Percentiles rank a stretch among this genome's conserved stretches.
phyloP scores from a whole-genome alignment of 2,113 vertebrate genomes.

The Nibea coibor region DNA sequence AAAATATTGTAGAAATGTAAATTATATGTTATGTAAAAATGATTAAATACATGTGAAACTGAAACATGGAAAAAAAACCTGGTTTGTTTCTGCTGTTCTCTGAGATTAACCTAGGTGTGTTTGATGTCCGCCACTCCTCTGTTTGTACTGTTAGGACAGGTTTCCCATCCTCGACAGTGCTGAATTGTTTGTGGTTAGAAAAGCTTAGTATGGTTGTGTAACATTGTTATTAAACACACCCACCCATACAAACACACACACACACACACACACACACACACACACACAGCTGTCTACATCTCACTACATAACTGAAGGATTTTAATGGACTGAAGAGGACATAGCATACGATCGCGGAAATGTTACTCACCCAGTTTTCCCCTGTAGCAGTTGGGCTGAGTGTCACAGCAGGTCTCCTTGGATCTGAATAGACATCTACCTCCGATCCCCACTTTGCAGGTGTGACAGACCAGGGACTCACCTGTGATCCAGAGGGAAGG shows the following conservation, averaged over 20 bases:
- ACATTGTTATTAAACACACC: neutral
- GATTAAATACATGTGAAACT: too few relatives aligned
- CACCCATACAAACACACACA: too few relatives aligned
- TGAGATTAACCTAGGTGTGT: neutral
- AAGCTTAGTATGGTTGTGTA: neutral
- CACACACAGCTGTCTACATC: neutral
- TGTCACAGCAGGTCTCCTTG: neutral
- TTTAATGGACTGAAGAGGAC: neutral
- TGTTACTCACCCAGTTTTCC: constrained; percentile 33
- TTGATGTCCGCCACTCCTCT: neutral
- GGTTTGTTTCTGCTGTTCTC: too few relatives aligned
- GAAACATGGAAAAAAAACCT: too few relatives aligned
- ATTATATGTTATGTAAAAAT: too few relatives aligned
- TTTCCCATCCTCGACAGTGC: neutral
- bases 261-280: too few relatives aligned
- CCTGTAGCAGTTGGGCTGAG: too few relatives aligned
- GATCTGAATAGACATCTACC: constrained; percentile 30
- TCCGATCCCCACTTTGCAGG: neutral
- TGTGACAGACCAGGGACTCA: constrained; percentile 43
- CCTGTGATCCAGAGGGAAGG: constrained; percentile 9
- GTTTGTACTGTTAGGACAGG: neutral
- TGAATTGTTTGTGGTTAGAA: neutral
- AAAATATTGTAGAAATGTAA: too few relatives aligned
- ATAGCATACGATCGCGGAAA: neutral
- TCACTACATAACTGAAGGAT: neutral